Conservation (phyloP, 37 sponge, comb jelly and placozoan species). For the Crambe crambe region DNA sequence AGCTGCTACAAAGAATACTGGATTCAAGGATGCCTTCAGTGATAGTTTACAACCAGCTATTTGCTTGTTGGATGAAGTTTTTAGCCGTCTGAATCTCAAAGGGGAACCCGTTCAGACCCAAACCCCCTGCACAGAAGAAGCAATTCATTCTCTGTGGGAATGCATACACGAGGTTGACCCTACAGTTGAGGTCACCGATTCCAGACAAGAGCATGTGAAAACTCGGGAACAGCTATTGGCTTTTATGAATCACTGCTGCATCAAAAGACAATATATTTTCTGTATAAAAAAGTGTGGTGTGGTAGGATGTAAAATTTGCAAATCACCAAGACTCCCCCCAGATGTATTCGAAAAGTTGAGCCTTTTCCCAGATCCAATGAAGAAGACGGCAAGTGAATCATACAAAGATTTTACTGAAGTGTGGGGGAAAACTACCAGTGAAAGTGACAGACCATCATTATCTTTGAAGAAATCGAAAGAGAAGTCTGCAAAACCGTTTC, state of each 20-base stretch:
- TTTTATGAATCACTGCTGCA: not conserved
- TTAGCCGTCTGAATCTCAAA: not conserved
- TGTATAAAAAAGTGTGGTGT: not conserved
- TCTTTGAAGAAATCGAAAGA: not conserved
- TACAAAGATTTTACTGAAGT: not conserved
- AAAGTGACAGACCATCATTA: not conserved
- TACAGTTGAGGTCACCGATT: not conserved
- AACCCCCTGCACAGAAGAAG: not conserved
- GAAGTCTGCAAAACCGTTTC: not conserved
- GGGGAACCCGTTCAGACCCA: not conserved
- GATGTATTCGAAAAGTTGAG: not conserved
- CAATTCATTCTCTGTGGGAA: not conserved
- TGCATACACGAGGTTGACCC: not conserved
- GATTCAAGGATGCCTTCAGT: not conserved
- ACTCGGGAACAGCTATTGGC: not conserved
- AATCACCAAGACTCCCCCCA: not conserved
- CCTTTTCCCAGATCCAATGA: not conserved
- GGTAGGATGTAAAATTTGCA: not conserved
- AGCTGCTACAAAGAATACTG: not conserved
- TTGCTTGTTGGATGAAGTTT: not conserved
- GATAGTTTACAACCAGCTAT: not conserved
- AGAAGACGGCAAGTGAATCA: not conserved
- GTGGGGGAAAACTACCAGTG: not conserved
- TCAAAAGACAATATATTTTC: not conserved
- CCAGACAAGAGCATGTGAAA: not conserved